A percentile compares a stretch with the other conserved stretches of the same genome.
These are phyloP conservation scores for Salminus brasiliensis DNA, from an alignment of 2,113 vertebrate genomes.

Conservation along the genomic window DNA sequence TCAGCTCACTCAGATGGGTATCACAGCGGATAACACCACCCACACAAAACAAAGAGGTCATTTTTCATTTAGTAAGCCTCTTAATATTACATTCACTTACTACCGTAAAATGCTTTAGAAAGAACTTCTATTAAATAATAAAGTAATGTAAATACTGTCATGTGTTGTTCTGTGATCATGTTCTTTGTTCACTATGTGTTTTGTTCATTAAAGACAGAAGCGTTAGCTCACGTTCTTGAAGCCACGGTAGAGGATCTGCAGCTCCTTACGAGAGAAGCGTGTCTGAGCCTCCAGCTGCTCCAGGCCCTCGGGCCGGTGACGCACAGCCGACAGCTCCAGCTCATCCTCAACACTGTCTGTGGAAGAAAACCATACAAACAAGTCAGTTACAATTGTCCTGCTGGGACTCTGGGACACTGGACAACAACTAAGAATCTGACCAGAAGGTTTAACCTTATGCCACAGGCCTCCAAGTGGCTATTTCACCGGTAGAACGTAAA, in stretches of 20 bases:
- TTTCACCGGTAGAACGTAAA: neutral
- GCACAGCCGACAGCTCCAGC: conserved; percentile 92
- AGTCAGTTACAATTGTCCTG: neutral
- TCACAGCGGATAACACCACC: no score
- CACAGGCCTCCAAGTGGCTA: no score
- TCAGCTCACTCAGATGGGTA: no score
- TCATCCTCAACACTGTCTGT: conserved; percentile 98
- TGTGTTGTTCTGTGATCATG: no score
- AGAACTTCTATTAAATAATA: no score
- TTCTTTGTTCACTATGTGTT: neutral
- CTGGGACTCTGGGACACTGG: neutral
- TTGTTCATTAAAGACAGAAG: neutral
- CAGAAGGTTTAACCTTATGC: neutral
- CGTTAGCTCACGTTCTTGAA: conserved; percentile 93
- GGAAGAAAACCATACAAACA: conserved; percentile 36
- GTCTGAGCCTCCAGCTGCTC: conserved; percentile 95
- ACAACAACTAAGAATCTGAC: neutral
- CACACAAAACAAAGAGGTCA: no score
- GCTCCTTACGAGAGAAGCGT: conserved; percentile 96
- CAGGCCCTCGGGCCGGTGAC: conserved; percentile 94
- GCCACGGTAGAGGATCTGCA: conserved; percentile 97
- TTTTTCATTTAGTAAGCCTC: no score
- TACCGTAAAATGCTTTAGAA: no score
- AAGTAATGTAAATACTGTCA: no score
- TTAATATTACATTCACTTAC: no score